phyloP scores from a whole-genome alignment of 1,140 invertebrate genomes.

The Patella vulgata region DNA sequence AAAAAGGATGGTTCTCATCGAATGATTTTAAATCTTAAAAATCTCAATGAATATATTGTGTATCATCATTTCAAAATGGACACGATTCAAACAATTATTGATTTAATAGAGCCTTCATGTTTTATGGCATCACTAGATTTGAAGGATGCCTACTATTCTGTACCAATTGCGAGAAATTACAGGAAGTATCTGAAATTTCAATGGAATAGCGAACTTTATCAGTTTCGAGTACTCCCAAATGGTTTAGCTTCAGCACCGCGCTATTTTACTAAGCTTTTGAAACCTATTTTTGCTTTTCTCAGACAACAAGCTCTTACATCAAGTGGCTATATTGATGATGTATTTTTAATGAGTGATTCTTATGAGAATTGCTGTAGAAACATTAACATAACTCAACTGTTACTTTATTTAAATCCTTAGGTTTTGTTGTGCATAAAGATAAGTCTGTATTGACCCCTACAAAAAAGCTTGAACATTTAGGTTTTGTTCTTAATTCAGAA shows the following conservation, averaged over 20 bases:
- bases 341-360: background rate
- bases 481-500: constrained; percentile 15
- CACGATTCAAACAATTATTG: constrained; percentile 12
- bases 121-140: constrained; percentile 30
- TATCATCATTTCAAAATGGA: constrained; percentile 39
- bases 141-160: constrained; percentile 30
- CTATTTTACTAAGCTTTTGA: constrained; percentile 20
- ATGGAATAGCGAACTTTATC: constrained; percentile 21
- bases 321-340: constrained; percentile 15
- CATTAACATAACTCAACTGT: background rate
- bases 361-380: constrained; percentile 4
- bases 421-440: constrained; percentile 7
- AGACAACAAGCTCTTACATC: constrained; percentile 4
- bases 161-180: constrained; percentile 9
- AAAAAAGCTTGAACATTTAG: constrained; percentile 13
- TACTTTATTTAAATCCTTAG: background rate
- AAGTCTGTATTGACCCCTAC: no score
- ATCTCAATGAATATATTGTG: constrained; percentile 26
- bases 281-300: constrained; percentile 19
- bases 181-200: constrained; percentile 33
- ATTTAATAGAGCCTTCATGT: constrained; percentile 18
- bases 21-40: constrained; percentile 35
- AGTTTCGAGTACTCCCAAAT: constrained; percentile 26
- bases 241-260: constrained; percentile 19
- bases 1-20: constrained; percentile 35